Evolutionary conservation across 1,140 invertebrate species (phyloP).

Genomic region (Acyrthosiphon pisum): DNA sequence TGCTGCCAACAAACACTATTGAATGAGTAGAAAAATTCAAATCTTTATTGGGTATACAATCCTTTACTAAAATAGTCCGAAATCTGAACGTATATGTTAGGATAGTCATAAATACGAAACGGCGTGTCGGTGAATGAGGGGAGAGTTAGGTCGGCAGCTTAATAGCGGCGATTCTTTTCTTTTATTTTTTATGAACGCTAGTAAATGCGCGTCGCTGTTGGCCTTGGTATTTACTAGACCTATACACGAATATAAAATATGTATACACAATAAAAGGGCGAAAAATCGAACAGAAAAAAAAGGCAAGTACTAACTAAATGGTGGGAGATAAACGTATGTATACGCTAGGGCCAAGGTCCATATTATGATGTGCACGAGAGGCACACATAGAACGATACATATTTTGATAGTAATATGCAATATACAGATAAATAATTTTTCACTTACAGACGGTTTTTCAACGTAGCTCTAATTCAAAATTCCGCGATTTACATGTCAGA

Average conservation of each 20-base stretch:
- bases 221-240: conserved; percentile 26
- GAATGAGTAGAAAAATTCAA: not conserved
- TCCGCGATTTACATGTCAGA: not conserved
- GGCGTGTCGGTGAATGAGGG: not conserved
- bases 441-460: not conserved
- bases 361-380: not conserved
- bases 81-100: not conserved
- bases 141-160: not conserved
- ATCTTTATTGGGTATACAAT: not conserved
- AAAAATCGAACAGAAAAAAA: conserved; percentile 10
- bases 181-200: not conserved
- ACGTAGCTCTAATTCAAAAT: not conserved
- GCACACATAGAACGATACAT: not conserved
- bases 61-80: not conserved
- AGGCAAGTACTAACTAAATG: not conserved
- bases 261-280: conserved; percentile 12
- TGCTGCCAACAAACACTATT: not conserved
- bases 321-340: too few relatives aligned
- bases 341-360: not conserved
- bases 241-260: not conserved
- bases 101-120: not conserved
- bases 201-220: not conserved
- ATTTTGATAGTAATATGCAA: not conserved
- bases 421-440: conserved; percentile 2
- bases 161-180: not conserved